phyloP scores from a whole-genome alignment of 2,797 vertebrate species.

The Serranus cabrilla region DNA sequence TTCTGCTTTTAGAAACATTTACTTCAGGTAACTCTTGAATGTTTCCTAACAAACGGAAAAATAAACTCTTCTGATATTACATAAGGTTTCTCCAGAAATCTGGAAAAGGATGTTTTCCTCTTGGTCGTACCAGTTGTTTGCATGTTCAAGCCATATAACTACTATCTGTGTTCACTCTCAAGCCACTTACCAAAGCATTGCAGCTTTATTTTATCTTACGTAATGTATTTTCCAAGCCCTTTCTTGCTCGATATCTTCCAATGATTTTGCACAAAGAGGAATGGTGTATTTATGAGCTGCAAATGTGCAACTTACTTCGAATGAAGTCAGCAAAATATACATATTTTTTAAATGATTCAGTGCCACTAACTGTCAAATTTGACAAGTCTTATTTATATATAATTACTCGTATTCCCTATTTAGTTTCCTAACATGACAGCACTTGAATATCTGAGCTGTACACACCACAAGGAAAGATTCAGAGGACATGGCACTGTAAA shows the following conservation, averaged over 20 bases:
- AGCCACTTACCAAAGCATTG: neutral
- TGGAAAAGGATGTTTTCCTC: neutral
- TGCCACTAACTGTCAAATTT: neutral
- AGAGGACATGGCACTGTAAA: neutral
- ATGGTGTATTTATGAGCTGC: slow-evolving; percentile 4
- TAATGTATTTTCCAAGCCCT: neutral
- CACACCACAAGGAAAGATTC: neutral
- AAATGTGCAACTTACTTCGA: neutral
- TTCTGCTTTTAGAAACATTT: slow-evolving; percentile 33
- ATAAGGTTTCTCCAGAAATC: slow-evolving; percentile 11
- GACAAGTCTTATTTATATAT: neutral
- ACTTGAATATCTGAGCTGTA: neutral
- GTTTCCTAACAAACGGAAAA: slow-evolving; percentile 38
- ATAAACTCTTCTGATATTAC: neutral
- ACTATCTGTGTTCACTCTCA: neutral
- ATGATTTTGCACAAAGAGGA: neutral
- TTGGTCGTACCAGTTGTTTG: neutral
- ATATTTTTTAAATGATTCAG: slow-evolving; percentile 2
- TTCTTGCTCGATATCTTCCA: neutral
- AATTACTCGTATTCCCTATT: neutral
- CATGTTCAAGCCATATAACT: neutral
- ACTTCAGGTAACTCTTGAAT: slow-evolving; percentile 36
- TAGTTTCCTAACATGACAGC: neutral
- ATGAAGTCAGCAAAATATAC: neutral
- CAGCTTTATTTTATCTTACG: neutral